Evolutionary conservation across 2,888 invertebrate species (phyloP), one percentile per base, ranked within the genome.

Genomic region (Pandemis heparana): DNA sequence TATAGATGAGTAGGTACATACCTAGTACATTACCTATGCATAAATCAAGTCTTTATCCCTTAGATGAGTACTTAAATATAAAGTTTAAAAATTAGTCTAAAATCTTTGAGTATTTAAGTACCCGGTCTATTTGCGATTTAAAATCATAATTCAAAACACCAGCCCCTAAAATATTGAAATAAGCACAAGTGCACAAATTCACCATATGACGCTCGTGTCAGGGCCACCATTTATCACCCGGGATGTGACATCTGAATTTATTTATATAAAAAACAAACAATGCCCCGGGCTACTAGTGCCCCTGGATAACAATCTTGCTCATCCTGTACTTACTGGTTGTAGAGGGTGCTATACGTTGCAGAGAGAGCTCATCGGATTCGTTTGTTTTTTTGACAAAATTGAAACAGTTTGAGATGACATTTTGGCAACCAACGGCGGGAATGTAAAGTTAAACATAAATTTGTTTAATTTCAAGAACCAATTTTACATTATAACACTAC

Each of bases 231-330:
- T 92, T 92, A 92, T 94, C 94, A 94, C 89, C 61, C 76, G 83
- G 83, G 90, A 89, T 91, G 90, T 91, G 94, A 94, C 94, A 94
- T 92, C 92, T 93, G 92, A 93, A 94, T 94, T 94, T 92, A 93
- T 93, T 91, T 91, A 87, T 87, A 84, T 85, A 89, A 93, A 92
- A 92, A 88, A 92, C 87, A 92, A 92, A 93, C 92, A 94, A 92
- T 90, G 85, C 89, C 78, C 74, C 78, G 86, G 86, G 88, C 87
- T 80, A 80, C 80, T 82, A 83, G 85, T 83, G 85, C 88, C 88
- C 87, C 88, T 84, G 86, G 83, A 84, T 88, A 88, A 87, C 85
- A 85, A 86, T 85, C 86, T 86, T 83, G 82, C 82, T 86, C 81
- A 84, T 84, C 84, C 84, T 79, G 81, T 83, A 80, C 80, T 83